Conservation (phyloP, 2,797 vertebrate genomes). For the Coilia nasus region DNA sequence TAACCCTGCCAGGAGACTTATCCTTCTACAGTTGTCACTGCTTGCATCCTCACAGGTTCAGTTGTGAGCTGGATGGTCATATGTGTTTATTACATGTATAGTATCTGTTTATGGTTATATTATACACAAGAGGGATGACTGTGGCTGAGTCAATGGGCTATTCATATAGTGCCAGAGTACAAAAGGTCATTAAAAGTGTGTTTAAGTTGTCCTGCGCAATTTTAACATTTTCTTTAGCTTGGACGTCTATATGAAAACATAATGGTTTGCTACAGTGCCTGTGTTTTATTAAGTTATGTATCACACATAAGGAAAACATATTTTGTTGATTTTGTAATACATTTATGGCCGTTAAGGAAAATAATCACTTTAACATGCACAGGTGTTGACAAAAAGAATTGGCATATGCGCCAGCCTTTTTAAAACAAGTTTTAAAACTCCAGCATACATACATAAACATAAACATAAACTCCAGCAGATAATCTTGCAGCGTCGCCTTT, state of each 20-base stretch:
- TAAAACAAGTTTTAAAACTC: neutral
- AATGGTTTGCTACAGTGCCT: neutral
- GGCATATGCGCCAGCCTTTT: neutral
- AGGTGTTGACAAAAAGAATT: neutral
- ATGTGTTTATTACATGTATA: neutral
- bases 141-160: neutral
- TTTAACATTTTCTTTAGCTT: neutral
- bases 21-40: neutral
- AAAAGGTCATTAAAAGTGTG: neutral
- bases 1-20: neutral
- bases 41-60: neutral
- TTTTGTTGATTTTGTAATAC: neutral
- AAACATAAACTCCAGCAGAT: conserved; percentile 17
- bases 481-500: conserved; percentile 58
- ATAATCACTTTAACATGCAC: neutral
- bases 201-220: neutral
- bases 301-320: neutral
- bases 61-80: neutral
- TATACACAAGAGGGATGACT: neutral
- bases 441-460: no score
- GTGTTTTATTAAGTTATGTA: neutral
- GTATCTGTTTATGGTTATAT: neutral
- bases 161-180: neutral
- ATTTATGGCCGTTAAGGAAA: neutral
- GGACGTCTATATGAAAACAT: neutral